Base-by-base conservation (phyloP, 2,113 vertebrate species). In the Ammodytes marinus region DNA sequence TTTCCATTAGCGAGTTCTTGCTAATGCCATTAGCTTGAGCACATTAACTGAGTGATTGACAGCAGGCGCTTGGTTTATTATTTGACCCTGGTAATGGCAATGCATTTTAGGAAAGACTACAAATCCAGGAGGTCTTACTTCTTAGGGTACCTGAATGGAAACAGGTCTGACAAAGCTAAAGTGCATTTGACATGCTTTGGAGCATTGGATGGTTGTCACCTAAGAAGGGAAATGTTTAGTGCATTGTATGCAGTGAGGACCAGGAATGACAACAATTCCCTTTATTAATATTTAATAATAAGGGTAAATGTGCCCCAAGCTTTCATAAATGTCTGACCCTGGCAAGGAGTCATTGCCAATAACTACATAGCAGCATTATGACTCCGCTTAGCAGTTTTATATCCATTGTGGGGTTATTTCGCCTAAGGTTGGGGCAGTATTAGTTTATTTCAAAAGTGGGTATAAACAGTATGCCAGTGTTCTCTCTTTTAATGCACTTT, bases 241-340 rank as follows among this genome's bases (percentile, higher is more conserved):
- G 42, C 10, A 19, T 61, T 46, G 49, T 3, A 46, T 39, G 12
- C 8, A 39, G 19, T 14, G 1, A 39, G 7, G 15, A 49, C 43
- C 35, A 27, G 15, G 14, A 63, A 39, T 39, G 40, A 64, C n/a
- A 60, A 47, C 10, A 39, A 46, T 27, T 12, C 27, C 39, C 45
- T 67, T 72, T 42, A 61, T 60, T 9, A 54, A 53, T 60, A 66
- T 50, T 8, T 15, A 27, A 27, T 27, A 27, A 27, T 27, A 65
- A 76, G 53, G 11, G n/a, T 13, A 65, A 47, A 46, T 35, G 40
- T 35, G 13, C 40, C 42, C 4, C 6, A 47, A 39, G 19, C 60
- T 57, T 67, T 78, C 42, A 68, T 57, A 72, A 67, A 72, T 46
- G 27, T 50, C 19, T 60, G 66, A 53, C 19, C 54, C 53, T 54